Evolutionary conservation across 2,797 vertebrate species (phyloP).

Genomic region (Okamejei kenojei): DNA sequence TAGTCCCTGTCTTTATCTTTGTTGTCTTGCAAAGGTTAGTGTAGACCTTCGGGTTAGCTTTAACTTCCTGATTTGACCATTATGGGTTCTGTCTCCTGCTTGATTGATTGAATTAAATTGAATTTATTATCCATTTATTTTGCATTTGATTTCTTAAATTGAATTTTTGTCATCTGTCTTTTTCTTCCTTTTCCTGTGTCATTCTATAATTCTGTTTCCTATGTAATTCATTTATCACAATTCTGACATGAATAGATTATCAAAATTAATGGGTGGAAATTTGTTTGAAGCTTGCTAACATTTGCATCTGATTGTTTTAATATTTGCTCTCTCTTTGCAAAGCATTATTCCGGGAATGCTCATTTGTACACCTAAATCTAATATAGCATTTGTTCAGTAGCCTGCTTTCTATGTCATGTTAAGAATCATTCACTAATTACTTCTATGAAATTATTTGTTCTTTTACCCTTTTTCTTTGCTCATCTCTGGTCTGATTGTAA

Average conservation of each 20-base stretch:
- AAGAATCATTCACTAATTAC: conserved; percentile 1
- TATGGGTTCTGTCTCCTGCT: neutral
- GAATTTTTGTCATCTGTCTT: neutral
- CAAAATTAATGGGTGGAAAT: neutral
- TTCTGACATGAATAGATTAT: neutral
- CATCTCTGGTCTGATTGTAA: neutral
- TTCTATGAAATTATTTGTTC: neutral
- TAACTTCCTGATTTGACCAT: neutral
- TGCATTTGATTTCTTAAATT: neutral
- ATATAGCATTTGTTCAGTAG: neutral
- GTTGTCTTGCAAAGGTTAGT: neutral
- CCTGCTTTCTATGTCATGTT: neutral
- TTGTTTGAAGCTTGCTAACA: neutral
- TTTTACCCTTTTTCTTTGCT: neutral
- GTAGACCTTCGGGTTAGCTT: neutral
- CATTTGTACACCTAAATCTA: conserved; percentile 18
- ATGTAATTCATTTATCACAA: neutral
- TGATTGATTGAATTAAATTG: too few species aligned
- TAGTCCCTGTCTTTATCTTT: neutral
- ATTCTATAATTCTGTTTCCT: neutral
- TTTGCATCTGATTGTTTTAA: neutral
- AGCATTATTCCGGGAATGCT: neutral
- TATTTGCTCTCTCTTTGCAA: neutral
- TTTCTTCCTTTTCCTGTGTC: neutral
- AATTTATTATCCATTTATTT: neutral